Conservation (phyloP, 1,140 invertebrate species). For the Lordiphosa mommai region DNA sequence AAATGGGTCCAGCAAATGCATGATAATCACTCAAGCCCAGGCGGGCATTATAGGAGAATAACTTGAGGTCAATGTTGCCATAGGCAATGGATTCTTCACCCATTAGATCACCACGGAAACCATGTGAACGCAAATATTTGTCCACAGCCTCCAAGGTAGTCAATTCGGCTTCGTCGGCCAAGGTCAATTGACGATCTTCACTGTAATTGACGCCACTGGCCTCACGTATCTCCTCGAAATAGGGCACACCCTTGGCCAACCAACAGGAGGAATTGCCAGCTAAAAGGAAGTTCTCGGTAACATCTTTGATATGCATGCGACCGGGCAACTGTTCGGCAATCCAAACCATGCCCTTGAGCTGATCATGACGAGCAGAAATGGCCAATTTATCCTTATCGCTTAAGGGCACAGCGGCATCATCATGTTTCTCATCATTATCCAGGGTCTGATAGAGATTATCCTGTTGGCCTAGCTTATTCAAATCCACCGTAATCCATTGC, state of each 20-base stretch:
- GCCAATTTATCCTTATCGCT: conserved; percentile 69
- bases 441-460: conserved; percentile 49
- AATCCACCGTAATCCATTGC: conserved; percentile 93
- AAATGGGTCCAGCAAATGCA: conserved; percentile 75
- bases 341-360: conserved; percentile 84
- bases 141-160: conserved; percentile 67
- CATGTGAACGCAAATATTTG: conserved; percentile 59
- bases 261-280: conserved; percentile 87
- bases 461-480: conserved; percentile 80
- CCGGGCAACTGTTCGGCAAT: conserved; percentile 92
- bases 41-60: conserved; percentile 72
- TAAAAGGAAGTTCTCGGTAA: conserved; percentile 83
- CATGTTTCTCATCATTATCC: conserved; percentile 59
- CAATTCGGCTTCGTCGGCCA: conserved; percentile 64
- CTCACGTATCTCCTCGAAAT: conserved; percentile 83
- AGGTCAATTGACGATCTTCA: conserved; percentile 81
- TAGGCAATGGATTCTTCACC: conserved; percentile 75
- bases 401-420: conserved; percentile 81
- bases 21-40: conserved; percentile 71
- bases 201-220: conserved; percentile 75
- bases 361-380: conserved; percentile 73
- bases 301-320: conserved; percentile 84
- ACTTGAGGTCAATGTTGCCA: conserved; percentile 78
- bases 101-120: conserved; percentile 75
- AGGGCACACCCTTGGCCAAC: conserved; percentile 90